These are phyloP conservation scores for Albula glossodonta DNA, from an alignment of 2,113 vertebrate genomes.

Conservation along the genomic window DNA sequence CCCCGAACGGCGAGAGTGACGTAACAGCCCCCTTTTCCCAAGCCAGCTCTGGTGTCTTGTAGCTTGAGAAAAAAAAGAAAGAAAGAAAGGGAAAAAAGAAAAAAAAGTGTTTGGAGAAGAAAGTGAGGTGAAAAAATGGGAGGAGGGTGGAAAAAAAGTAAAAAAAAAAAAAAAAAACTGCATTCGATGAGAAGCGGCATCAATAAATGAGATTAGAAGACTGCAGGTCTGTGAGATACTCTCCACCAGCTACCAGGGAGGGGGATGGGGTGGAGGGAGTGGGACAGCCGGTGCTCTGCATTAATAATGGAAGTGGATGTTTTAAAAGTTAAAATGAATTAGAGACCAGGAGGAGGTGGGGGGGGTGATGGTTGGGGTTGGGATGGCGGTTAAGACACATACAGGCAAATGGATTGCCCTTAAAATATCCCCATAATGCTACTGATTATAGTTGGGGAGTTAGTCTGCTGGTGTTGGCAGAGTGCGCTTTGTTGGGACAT, in stretches of 20 bases:
- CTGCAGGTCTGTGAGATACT: conserved; percentile 25
- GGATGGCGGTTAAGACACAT: conserved; percentile 15
- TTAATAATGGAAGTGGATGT: conserved; percentile 58
- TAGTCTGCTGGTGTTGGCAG: background rate
- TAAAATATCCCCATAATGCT: conserved; percentile 30
- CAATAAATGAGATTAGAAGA: conserved; percentile 46
- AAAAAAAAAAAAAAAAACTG: conserved; percentile 26
- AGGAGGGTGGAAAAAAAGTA: conserved; percentile 5
- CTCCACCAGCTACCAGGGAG: background rate
- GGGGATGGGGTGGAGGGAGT: conserved; percentile 14
- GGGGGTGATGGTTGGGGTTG: background rate
- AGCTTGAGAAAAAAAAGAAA: background rate
- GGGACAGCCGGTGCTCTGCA: conserved; percentile 35
- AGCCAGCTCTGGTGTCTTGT: background rate
- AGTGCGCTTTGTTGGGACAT: background rate
- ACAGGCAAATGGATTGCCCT: conserved; percentile 28
- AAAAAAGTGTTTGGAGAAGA: conserved; percentile 23
- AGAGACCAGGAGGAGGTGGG: background rate
- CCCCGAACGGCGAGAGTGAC: background rate
- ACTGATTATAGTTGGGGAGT: conserved; percentile 29
- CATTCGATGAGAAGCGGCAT: conserved; percentile 40
- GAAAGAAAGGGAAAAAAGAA: background rate
- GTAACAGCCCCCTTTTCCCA: background rate
- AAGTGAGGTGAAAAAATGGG: conserved; percentile 20
- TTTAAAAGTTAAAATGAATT: conserved; percentile 60